Evolutionary conservation across 2,113 vertebrate species (phyloP).

Genomic region (Nematolebias whitei): DNA sequence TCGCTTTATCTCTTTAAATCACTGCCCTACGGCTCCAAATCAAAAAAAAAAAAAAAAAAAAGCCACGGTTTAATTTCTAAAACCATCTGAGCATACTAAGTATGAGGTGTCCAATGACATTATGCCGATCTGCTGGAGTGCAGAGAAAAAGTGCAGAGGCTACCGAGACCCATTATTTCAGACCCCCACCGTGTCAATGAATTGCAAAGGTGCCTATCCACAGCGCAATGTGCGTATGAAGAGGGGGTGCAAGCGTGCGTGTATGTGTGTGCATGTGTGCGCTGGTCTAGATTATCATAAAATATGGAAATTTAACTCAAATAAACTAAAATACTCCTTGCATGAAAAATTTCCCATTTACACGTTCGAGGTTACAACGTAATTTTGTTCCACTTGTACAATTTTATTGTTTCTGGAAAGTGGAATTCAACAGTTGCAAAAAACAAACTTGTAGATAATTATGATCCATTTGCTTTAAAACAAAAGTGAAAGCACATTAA

Average conservation of each 20-base stretch:
- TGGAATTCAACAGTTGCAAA: background rate
- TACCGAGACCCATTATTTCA: slow-evolving; percentile 80
- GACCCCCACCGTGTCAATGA: slow-evolving; percentile 75
- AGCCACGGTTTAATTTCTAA: slow-evolving; percentile 78
- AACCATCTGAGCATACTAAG: slow-evolving; percentile 83
- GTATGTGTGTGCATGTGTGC: slow-evolving; percentile 19
- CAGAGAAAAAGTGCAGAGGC: slow-evolving; percentile 71
- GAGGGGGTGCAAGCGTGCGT: background rate
- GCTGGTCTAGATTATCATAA: slow-evolving; percentile 46
- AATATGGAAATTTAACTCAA: slow-evolving; percentile 51
- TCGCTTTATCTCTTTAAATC: slow-evolving; percentile 77
- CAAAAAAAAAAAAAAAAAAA: slow-evolving; percentile 65
- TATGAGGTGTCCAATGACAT: slow-evolving; percentile 78
- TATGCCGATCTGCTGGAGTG: slow-evolving; percentile 74
- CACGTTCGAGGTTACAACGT: slow-evolving; percentile 1
- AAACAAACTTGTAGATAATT: background rate
- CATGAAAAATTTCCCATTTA: slow-evolving; percentile 9
- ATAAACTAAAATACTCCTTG: background rate
- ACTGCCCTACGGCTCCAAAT: slow-evolving; percentile 78
- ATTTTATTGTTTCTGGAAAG: background rate
- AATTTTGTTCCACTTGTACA: slow-evolving; percentile 20
- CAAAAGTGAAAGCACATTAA: no score
- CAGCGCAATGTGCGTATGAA: slow-evolving; percentile 53
- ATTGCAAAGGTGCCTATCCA: slow-evolving; percentile 76
- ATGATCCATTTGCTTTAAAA: no score